These are phyloP conservation scores for Caradrina kadenii DNA, from an alignment of 2,888 invertebrate genomes.

Conservation along the genomic window DNA sequence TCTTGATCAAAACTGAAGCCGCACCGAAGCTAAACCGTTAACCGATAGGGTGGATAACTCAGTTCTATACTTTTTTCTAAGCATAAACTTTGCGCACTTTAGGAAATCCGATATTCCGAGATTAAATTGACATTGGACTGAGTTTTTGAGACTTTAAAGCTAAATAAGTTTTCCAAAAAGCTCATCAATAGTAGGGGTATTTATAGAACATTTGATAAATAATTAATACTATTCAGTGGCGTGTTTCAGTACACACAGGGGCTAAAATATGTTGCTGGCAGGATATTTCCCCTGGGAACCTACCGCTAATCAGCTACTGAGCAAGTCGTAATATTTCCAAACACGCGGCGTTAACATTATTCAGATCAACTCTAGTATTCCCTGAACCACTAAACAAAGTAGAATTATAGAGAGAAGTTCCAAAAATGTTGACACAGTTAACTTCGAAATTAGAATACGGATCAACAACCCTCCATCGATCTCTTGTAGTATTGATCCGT, in stretches of 20 bases:
- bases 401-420: conserved; percentile 11
- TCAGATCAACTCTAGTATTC: conserved; percentile 47
- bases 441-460: conserved; percentile 46
- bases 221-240: conserved; percentile 36
- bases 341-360: conserved; percentile 47
- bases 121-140: background rate
- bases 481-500: conserved; percentile 43
- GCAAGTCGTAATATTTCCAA: conserved; percentile 54
- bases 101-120: background rate
- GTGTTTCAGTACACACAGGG: conserved; percentile 40
- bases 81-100: conserved; percentile 9
- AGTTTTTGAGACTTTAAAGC: background rate
- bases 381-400: conserved; percentile 46
- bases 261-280: conserved; percentile 34
- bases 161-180: conserved; percentile 4
- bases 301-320: conserved; percentile 56
- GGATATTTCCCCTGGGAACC: conserved; percentile 59
- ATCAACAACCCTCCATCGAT: conserved; percentile 51
- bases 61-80: conserved; percentile 21
- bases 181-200: conserved; percentile 12
- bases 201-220: conserved; percentile 16
- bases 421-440: conserved; percentile 46
- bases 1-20: conserved; percentile 56
- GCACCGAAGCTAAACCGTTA: conserved; percentile 20
- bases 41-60: conserved; percentile 10